Percentiles rank a stretch among this genome's conserved stretches.
Evolutionary conservation across 2,113 vertebrate species (phyloP).

Genomic region (Sylvilagus bachmani): DNA sequence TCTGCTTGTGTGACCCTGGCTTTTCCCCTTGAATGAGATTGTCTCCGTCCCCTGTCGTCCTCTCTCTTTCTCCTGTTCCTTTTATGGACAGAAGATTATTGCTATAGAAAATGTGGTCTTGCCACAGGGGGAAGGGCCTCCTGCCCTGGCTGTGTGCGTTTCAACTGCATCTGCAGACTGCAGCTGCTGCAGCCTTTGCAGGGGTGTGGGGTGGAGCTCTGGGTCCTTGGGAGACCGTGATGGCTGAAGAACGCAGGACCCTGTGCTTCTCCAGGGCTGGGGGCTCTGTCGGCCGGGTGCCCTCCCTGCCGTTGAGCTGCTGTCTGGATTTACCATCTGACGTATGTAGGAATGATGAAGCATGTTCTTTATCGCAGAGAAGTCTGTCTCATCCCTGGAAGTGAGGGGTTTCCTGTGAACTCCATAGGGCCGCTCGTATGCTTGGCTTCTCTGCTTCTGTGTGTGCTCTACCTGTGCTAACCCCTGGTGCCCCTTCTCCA

Average conservation of each 20-base stretch:
- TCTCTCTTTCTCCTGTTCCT: slow-evolving; percentile 75
- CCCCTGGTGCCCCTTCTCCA: slow-evolving; percentile 76
- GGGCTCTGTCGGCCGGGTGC: no score
- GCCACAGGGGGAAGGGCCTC: slow-evolving; percentile 76
- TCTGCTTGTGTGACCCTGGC: slow-evolving; percentile 41
- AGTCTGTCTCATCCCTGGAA: slow-evolving; percentile 86
- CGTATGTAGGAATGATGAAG: slow-evolving; percentile 79
- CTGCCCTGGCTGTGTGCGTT: slow-evolving; percentile 51
- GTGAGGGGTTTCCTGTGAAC: slow-evolving; percentile 82
- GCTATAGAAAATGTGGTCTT: slow-evolving; percentile 78
- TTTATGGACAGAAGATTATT: slow-evolving; percentile 73
- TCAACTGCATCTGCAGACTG: slow-evolving; percentile 80
- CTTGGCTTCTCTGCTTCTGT: slow-evolving; percentile 76
- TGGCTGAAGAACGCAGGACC: slow-evolving; percentile 75
- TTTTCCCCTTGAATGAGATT: slow-evolving; percentile 61
- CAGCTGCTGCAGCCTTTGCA: slow-evolving; percentile 79
- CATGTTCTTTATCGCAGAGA: slow-evolving; percentile 60
- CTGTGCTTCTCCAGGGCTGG: slow-evolving; percentile 27
- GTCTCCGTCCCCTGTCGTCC: slow-evolving; percentile 69
- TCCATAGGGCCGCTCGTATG: slow-evolving; percentile 78
- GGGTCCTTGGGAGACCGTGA: slow-evolving; percentile 72
- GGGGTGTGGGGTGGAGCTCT: no score
- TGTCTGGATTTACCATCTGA: slow-evolving; percentile 77
- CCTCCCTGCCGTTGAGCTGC: slow-evolving; percentile 62
- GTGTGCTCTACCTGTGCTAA: slow-evolving; percentile 80